Evolutionary conservation across 2,797 vertebrate genomes (phyloP).

Genomic region (Pachyuromys duprasi): DNA sequence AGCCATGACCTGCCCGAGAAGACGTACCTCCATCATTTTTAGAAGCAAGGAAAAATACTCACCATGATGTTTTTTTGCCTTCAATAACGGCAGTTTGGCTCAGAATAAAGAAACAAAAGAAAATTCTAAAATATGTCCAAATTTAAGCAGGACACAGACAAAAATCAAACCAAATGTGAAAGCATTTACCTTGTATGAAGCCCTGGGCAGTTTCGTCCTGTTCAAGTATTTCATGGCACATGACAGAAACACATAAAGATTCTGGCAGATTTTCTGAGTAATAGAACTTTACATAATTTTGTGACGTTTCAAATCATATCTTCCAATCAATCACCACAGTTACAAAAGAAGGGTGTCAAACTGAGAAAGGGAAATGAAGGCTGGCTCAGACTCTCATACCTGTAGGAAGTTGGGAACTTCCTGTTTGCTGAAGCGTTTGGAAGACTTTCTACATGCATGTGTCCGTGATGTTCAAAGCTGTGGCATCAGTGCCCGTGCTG

Average conservation of each 20-base stretch:
- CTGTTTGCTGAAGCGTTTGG: background rate
- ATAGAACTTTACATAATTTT: background rate
- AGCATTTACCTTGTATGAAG: background rate
- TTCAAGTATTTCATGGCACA: background rate
- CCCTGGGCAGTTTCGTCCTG: background rate
- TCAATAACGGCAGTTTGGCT: constrained; percentile 27
- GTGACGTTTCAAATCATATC: background rate
- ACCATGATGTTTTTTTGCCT: background rate
- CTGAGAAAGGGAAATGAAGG: constrained; percentile 6
- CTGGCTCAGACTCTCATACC: background rate
- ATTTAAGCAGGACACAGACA: constrained; percentile 24
- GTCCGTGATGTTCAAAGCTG: background rate
- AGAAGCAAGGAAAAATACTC: background rate
- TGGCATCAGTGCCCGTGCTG: background rate
- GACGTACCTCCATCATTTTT: background rate
- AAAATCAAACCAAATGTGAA: constrained; percentile 40
- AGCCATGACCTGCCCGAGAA: background rate
- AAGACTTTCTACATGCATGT: background rate
- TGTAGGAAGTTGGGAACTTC: background rate
- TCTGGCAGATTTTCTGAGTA: background rate
- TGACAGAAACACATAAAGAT: background rate
- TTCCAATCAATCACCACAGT: background rate
- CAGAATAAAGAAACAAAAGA: constrained; percentile 35
- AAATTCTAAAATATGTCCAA: background rate
- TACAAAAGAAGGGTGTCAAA: constrained; percentile 26